A percentile compares a stretch with the other conserved stretches of the same genome.
These are phyloP conservation scores for Nannospalax galili DNA, from an alignment of 2,113 vertebrate species.

Conservation along the genomic window DNA sequence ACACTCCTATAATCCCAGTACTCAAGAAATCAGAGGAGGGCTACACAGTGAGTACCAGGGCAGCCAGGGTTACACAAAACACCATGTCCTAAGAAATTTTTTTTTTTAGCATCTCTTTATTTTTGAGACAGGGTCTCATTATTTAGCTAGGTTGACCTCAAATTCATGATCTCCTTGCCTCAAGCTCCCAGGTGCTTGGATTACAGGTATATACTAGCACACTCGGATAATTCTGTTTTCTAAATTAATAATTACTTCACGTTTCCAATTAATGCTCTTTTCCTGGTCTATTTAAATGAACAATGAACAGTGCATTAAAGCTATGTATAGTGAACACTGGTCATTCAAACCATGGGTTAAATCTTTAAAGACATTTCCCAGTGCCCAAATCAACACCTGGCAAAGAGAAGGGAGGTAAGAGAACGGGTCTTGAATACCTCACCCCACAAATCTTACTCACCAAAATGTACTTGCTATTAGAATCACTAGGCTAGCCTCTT, in stretches of 20 bases:
- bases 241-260: conserved; percentile 34
- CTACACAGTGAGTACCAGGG: background rate
- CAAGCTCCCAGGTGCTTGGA: background rate
- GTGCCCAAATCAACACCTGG: background rate
- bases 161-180: background rate
- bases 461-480: background rate
- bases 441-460: too few species aligned
- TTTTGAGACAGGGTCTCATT: background rate
- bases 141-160: background rate
- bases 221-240: background rate
- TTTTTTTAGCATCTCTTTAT: background rate
- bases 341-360: background rate
- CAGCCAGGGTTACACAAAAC: background rate
- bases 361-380: conserved; percentile 17
- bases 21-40: too few species aligned
- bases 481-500: background rate
- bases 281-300: conserved; percentile 39
- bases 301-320: background rate
- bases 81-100: background rate
- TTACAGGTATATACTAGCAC: background rate
- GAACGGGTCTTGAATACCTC: too few species aligned
- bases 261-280: conserved; percentile 46
- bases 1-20: too few species aligned
- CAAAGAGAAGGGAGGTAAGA: background rate
- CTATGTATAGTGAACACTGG: background rate